Conservation (phyloP, 1,140 invertebrate genomes). For the Leptinotarsa defecta region DNA sequence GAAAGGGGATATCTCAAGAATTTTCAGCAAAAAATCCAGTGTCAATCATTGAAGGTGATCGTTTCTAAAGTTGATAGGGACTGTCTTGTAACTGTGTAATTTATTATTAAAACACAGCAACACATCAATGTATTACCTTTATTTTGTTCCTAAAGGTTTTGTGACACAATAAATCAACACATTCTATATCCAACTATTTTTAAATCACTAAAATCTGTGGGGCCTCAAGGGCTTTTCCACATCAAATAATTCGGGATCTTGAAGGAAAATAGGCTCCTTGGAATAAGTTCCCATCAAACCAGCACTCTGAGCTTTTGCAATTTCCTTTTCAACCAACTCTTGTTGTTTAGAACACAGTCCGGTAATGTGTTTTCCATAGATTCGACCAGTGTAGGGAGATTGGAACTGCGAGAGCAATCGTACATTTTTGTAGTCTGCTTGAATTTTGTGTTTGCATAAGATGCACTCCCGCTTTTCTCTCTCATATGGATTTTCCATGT, state of each 20-base stretch:
- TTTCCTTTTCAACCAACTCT: conserved; percentile 69
- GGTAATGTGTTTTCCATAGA: conserved; percentile 92
- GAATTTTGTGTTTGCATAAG: conserved; percentile 84
- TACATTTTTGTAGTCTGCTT: conserved; percentile 90
- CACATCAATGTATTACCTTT: neutral
- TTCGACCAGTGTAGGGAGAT: conserved; percentile 86
- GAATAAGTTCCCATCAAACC: conserved; percentile 78
- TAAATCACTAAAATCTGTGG: conserved; percentile 69
- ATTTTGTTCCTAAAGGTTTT: neutral
- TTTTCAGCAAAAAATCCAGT: conserved; percentile 62
- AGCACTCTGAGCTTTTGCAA: conserved; percentile 71
- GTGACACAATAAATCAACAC: neutral
- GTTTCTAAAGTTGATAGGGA: conserved; percentile 72
- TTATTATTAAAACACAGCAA: neutral
- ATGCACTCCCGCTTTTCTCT: conserved; percentile 77
- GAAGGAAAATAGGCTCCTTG: conserved; percentile 75
- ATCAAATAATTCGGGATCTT: conserved; percentile 87
- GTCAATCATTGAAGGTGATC: conserved; percentile 63
- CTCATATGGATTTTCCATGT: conserved; percentile 82
- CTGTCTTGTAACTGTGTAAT: conserved; percentile 36
- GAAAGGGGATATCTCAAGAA: conserved; percentile 83
- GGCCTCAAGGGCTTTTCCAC: conserved; percentile 79
- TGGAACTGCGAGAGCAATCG: conserved; percentile 93
- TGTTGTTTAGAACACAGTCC: conserved; percentile 82
- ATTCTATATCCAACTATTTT: neutral